phyloP scores from a whole-genome alignment of 1,140 invertebrate genomes.

The Dendroctonus valens region DNA sequence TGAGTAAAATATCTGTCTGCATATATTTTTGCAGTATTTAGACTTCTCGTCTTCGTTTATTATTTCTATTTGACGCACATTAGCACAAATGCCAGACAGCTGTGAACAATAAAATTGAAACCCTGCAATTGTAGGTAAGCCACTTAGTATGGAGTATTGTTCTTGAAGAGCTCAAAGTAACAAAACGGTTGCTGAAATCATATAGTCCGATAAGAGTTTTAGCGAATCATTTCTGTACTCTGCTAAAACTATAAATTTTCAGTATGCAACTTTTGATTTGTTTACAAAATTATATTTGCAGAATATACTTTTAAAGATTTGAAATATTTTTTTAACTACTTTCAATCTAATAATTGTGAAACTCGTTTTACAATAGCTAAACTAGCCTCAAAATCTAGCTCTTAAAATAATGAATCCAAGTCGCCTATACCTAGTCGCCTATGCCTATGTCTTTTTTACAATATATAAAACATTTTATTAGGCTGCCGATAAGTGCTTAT shows the following conservation, averaged over 20 bases:
- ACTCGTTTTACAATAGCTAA: background rate
- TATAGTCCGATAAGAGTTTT: background rate
- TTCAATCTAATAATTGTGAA: background rate
- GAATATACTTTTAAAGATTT: background rate
- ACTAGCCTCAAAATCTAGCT: too few relatives aligned
- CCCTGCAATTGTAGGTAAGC: background rate
- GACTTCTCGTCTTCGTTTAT: too few relatives aligned
- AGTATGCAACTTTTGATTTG: too few relatives aligned
- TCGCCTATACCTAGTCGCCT: too few relatives aligned
- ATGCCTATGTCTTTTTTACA: too few relatives aligned
- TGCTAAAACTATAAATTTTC: too few relatives aligned
- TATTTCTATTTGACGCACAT: too few relatives aligned
- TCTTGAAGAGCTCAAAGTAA: constrained; percentile 3
- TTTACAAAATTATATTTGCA: background rate
- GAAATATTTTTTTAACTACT: background rate
- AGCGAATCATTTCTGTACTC: background rate
- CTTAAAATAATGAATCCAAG: too few relatives aligned
- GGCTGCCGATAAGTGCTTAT: too few relatives aligned
- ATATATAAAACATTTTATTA: too few relatives aligned
- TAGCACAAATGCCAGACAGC: background rate
- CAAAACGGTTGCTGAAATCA: background rate
- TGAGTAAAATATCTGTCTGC: too few relatives aligned
- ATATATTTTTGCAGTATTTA: too few relatives aligned
- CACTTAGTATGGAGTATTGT: constrained; percentile 5
- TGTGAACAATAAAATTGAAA: constrained; percentile 8